These are phyloP conservation scores for Chesias legatella DNA, from an alignment of 2,888 invertebrate genomes.

Conservation along the genomic window DNA sequence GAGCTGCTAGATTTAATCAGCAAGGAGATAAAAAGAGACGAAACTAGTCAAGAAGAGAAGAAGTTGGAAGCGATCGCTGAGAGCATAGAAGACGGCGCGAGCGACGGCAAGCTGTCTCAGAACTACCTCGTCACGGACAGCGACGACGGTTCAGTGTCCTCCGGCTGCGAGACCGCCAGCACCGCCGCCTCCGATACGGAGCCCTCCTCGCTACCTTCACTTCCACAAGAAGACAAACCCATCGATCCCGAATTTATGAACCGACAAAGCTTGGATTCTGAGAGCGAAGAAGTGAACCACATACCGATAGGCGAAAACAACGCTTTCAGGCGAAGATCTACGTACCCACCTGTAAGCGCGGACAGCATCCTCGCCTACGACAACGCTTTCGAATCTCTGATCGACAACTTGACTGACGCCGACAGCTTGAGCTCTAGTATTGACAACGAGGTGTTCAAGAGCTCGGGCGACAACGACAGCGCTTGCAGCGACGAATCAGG, in stretches of 20 bases:
- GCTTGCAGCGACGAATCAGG: conserved; percentile 95
- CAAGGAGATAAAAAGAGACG: conserved; percentile 51
- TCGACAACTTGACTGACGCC: conserved; percentile 63
- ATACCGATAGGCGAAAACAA: conserved; percentile 75
- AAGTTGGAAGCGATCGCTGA: conserved; percentile 64
- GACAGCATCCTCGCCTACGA: conserved; percentile 55
- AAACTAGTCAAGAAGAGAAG: conserved; percentile 58
- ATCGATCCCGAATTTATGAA: conserved; percentile 56
- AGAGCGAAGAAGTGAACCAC: conserved; percentile 62
- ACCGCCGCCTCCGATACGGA: conserved; percentile 83
- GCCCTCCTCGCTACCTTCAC: conserved; percentile 69
- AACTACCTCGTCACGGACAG: conserved; percentile 82
- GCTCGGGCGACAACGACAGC: conserved; percentile 84
- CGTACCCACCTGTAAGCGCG: conserved; percentile 65
- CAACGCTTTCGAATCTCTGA: conserved; percentile 64
- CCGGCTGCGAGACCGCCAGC: conserved; percentile 90
- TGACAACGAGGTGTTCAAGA: conserved; percentile 74
- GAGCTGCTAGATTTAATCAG: conserved; percentile 56
- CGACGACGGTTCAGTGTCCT: conserved; percentile 88
- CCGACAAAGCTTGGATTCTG: conserved; percentile 45
- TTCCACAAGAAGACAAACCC: conserved; percentile 59
- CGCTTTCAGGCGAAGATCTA: conserved; percentile 62
- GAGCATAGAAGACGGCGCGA: conserved; percentile 47
- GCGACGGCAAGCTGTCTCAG: conserved; percentile 54
- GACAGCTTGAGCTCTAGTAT: conserved; percentile 64